Evolutionary conservation across 2,888 invertebrate species (phyloP).

Genomic region (Spilosoma lubricipeda): DNA sequence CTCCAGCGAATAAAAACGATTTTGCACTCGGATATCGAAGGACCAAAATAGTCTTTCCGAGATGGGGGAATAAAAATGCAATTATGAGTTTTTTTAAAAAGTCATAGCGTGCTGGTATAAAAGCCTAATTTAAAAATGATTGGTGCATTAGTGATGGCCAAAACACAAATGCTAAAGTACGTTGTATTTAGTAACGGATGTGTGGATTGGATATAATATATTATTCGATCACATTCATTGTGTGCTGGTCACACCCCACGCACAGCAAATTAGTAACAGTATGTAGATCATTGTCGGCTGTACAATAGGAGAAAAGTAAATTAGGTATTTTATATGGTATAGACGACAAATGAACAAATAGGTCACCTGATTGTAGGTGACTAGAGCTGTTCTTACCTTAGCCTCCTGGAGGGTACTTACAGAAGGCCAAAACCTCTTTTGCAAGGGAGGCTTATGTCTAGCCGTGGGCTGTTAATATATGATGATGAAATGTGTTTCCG

Average conservation of each 20-base stretch:
- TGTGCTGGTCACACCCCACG: neutral
- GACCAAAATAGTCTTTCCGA: too few relatives aligned
- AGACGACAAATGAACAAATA: neutral
- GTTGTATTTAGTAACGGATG: slow-evolving; percentile 5
- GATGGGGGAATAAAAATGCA: too few relatives aligned
- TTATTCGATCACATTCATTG: slow-evolving; percentile 6
- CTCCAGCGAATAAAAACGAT: too few relatives aligned
- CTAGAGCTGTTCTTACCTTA: too few relatives aligned
- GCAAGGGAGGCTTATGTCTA: too few relatives aligned
- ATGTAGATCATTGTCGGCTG: neutral
- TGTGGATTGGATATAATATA: slow-evolving; percentile 1
- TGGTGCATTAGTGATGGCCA: neutral
- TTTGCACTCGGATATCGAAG: too few relatives aligned
- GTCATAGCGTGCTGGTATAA: neutral
- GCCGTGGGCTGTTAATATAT: too few relatives aligned
- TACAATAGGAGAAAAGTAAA: neutral
- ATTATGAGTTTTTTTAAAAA: neutral
- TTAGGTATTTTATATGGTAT: neutral
- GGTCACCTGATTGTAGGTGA: neutral
- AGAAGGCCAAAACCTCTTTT: too few relatives aligned
- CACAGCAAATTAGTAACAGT: neutral
- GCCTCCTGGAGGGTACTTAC: too few relatives aligned
- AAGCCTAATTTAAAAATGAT: neutral
- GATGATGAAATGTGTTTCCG: too few relatives aligned
- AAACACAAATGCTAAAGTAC: neutral